These are phyloP conservation scores for Monoplex corrugatus DNA, from an alignment of 2,888 invertebrate genomes.

Conservation along the genomic window DNA sequence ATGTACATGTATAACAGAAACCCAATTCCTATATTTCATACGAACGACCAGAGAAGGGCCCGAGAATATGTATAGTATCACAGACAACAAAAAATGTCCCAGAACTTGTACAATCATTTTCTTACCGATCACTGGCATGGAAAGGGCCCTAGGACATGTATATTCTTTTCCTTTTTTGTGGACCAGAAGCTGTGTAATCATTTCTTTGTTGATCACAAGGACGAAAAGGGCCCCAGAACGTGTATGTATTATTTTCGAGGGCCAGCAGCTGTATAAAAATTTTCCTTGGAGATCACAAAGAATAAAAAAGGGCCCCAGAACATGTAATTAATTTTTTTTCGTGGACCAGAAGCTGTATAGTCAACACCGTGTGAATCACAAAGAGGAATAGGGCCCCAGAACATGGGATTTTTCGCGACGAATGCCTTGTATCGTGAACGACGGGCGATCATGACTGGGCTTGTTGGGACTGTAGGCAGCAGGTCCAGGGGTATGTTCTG, in stretches of 20 bases:
- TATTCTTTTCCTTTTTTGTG: too few species aligned
- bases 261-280: too few species aligned
- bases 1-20: too few species aligned
- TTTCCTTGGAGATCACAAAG: too few species aligned
- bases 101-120: too few species aligned
- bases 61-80: neutral
- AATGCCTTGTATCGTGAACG: slow-evolving; percentile 74
- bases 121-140: neutral
- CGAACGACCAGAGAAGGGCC: neutral
- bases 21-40: too few species aligned
- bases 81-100: neutral
- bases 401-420: slow-evolving; percentile 73
- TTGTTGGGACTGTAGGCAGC: slow-evolving; percentile 70
- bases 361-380: too few species aligned
- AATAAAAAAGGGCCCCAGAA: too few species aligned
- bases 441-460: slow-evolving; percentile 63
- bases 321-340: too few species aligned
- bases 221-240: neutral
- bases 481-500: slow-evolving; percentile 75
- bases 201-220: neutral
- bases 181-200: too few species aligned
- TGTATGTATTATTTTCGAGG: too few species aligned
- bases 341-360: too few species aligned
- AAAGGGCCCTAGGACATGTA: neutral
- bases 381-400: slow-evolving; percentile 75